Percentiles rank a stretch among this genome's conserved stretches.
These are phyloP conservation scores for Rhizoglyphus robini DNA, from an alignment of 1,140 invertebrate genomes.

Conservation along the genomic window DNA sequence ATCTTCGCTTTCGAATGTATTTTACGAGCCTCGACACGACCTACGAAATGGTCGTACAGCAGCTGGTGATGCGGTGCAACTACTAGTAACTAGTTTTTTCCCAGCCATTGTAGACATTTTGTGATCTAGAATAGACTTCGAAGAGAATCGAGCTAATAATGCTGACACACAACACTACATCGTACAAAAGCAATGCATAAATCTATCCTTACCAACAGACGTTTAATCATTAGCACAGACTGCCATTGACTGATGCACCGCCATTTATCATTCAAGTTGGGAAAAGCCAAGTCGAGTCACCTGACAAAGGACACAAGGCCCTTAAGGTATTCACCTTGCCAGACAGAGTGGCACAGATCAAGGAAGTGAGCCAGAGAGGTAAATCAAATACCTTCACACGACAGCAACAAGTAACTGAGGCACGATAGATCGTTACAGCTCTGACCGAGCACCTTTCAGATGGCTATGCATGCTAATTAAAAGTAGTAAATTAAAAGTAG, in stretches of 20 bases:
- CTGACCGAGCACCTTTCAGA: background rate
- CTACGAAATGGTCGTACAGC: too few species aligned
- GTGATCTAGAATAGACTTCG: too few species aligned
- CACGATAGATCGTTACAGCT: background rate
- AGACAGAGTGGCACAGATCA: background rate
- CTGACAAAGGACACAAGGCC: too few species aligned
- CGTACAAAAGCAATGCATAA: background rate
- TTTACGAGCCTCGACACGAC: too few species aligned
- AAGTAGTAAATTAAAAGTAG: background rate
- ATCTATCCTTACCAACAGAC: background rate
- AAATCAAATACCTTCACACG: background rate
- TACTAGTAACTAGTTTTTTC: too few species aligned
- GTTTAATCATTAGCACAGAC: conserved; percentile 1
- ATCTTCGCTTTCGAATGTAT: too few species aligned
- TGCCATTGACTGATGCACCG: background rate
- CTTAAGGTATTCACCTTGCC: too few species aligned
- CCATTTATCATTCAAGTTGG: conserved; percentile 10
- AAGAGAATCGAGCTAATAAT: background rate
- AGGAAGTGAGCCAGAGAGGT: background rate
- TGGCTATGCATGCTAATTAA: background rate
- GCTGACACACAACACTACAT: background rate
- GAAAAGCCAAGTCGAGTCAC: too few species aligned
- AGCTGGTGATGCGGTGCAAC: too few species aligned
- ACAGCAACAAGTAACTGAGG: background rate
- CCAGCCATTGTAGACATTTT: too few species aligned